Percentiles rank a stretch among this genome's conserved stretches.
These are phyloP conservation scores for Apodemia hepburni DNA, from an alignment of 2,888 invertebrate species.

Conservation along the genomic window DNA sequence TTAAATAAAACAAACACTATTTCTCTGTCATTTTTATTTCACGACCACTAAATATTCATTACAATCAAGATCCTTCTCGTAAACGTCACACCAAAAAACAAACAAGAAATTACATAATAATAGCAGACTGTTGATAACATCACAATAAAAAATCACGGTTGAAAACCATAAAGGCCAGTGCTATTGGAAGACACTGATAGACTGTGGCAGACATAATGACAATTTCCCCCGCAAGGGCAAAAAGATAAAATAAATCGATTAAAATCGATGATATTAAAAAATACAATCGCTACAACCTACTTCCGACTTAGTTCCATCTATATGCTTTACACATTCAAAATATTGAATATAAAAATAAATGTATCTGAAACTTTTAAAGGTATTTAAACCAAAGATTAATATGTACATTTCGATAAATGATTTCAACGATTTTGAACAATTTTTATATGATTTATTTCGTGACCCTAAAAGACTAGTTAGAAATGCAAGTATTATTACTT, in stretches of 20 bases:
- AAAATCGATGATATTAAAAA: conserved; percentile 13
- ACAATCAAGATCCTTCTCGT: conserved; percentile 68
- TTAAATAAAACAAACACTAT: conserved; percentile 14
- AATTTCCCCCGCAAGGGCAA: conserved; percentile 35
- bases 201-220: conserved; percentile 25
- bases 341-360: conserved; percentile 73
- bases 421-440: conserved; percentile 43
- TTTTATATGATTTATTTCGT: conserved; percentile 50
- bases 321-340: conserved; percentile 60
- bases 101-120: conserved; percentile 47
- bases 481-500: conserved; percentile 72
- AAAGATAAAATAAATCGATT: conserved; percentile 24
- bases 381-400: conserved; percentile 34
- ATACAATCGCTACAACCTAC: conserved; percentile 40
- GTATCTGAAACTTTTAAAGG: conserved; percentile 54
- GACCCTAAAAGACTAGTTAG: conserved; percentile 76
- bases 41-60: conserved; percentile 63
- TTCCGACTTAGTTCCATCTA: conserved; percentile 44
- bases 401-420: conserved; percentile 37
- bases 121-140: conserved; percentile 60
- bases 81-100: conserved; percentile 61
- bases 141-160: conserved; percentile 48
- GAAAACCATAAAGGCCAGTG: conserved; percentile 51
- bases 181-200: conserved; percentile 69
- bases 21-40: conserved; percentile 69